A percentile compares a stretch with the other conserved stretches of the same genome.
Conservation (phyloP, 2,888 invertebrate species). For the Harpalus rubripes region DNA sequence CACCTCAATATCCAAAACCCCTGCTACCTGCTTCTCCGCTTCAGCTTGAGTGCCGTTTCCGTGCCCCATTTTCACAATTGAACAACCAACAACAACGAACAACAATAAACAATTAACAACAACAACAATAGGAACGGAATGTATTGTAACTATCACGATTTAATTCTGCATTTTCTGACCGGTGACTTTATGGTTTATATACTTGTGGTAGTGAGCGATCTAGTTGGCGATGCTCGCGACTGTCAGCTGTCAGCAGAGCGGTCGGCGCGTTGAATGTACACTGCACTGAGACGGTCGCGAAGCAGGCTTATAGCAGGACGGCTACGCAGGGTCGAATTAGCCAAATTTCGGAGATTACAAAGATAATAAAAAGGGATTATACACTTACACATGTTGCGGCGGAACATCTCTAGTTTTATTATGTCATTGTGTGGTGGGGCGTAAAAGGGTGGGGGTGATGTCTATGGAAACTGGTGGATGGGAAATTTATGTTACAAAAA, state of each 20-base stretch:
- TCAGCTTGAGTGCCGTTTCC: conserved; percentile 59
- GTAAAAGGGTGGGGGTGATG: no score
- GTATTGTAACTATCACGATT: neutral
- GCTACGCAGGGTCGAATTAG: neutral
- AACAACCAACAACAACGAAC: neutral
- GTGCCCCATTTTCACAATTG: conserved; percentile 54
- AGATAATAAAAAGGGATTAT: no score
- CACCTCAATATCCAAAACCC: conserved; percentile 36
- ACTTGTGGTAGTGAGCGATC: neutral
- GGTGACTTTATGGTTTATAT: neutral
- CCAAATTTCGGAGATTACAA: neutral
- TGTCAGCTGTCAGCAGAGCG: neutral
- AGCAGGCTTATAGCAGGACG: neutral
- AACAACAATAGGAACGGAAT: conserved; percentile 1
- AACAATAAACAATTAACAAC: neutral
- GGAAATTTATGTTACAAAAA: no score
- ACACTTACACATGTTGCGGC: no score
- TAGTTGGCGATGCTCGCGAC: neutral
- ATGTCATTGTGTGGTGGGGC: no score
- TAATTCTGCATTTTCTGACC: conserved; percentile 12
- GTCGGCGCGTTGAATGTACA: neutral
- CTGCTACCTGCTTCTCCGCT: conserved; percentile 33
- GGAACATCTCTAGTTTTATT: no score
- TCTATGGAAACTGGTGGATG: no score
- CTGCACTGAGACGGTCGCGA: neutral